Evolutionary conservation across 2,797 vertebrate species (phyloP), one percentile per base, ranked within the genome.

Genomic region (Carapus acus): DNA sequence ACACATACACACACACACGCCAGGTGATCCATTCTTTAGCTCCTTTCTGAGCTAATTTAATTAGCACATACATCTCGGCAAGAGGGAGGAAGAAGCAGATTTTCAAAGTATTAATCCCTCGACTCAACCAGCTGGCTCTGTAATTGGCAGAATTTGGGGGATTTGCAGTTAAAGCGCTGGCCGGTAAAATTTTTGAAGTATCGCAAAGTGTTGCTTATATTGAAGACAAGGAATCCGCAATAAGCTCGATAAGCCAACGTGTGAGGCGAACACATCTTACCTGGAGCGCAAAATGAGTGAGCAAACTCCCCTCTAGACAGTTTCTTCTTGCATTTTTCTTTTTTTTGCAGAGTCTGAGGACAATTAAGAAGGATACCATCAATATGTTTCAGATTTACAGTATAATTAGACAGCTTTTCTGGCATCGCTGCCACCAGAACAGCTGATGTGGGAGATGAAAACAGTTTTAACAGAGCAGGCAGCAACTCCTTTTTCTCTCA

Each of bases 31-130:
- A 53, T 45, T 66, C 44, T 68, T 65, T 54, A 58, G 53, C 29
- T 49, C 60, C 60, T 73, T 24, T n/a, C n/a, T n/a, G n/a, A n/a
- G n/a, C n/a, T 60, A 58, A 58, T 78, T 73, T 24, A 44, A 60
- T 61, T 63, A 54, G 61, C 47, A 71, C 67, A 19, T 18, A 37
- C 37, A 43, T 43, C 36, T 48, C 41, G 1, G 8, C 62, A 29
- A 29, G 69, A 3, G 52, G 39, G 29, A 59, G 57, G 41, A 45
- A 34, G 48, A 46, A 36, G 39, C 59, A 53, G 53, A 67, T 56
- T 23, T 49, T 41, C 59, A 67, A 58, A 43, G 49, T 29, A 15
- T 49, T 45, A 45, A 53, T 62, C 16, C 40, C 41, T 53, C 51
- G 27, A 31, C 42, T 33, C 17, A 18, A 54, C 6, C 34, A 6